These are phyloP conservation scores for Leucoraja erinaceus DNA, from an alignment of 2,113 vertebrate genomes.

Conservation along the genomic window DNA sequence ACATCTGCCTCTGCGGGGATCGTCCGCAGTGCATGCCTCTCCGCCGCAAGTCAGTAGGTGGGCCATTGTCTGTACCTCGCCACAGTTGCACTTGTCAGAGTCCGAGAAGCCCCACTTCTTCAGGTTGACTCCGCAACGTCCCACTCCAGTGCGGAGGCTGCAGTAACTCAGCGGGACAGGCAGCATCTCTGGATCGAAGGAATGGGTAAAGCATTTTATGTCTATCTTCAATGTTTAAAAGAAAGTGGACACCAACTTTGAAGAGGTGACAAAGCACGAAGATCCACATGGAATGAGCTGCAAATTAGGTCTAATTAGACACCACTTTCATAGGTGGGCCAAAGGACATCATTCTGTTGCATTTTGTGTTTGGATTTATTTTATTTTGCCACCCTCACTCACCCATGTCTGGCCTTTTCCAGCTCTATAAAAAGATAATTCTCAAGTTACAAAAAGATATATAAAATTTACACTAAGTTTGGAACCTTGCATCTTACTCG, in stretches of 20 bases:
- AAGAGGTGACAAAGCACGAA: background rate
- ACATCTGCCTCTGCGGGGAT: too few species aligned
- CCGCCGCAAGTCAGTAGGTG: too few species aligned
- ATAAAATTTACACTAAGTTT: background rate
- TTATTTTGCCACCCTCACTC: background rate
- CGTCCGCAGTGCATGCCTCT: too few species aligned
- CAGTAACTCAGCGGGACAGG: too few species aligned
- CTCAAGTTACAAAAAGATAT: background rate
- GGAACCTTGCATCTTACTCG: background rate
- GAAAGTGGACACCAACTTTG: background rate
- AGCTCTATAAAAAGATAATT: background rate
- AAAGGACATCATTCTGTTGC: background rate
- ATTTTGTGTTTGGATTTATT: background rate
- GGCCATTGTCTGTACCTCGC: too few species aligned
- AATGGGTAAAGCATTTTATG: too few species aligned
- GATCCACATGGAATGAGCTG: background rate
- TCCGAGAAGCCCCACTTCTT: too few species aligned
- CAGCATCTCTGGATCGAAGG: too few species aligned
- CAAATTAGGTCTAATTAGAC: background rate
- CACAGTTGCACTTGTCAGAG: too few species aligned
- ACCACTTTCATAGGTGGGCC: background rate
- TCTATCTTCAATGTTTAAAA: background rate
- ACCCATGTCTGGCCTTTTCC: background rate
- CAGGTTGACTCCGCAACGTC: too few species aligned
- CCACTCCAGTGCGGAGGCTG: too few species aligned